These are phyloP conservation scores for Beris chalybata DNA, from an alignment of 2,888 invertebrate species.

Conservation along the genomic window DNA sequence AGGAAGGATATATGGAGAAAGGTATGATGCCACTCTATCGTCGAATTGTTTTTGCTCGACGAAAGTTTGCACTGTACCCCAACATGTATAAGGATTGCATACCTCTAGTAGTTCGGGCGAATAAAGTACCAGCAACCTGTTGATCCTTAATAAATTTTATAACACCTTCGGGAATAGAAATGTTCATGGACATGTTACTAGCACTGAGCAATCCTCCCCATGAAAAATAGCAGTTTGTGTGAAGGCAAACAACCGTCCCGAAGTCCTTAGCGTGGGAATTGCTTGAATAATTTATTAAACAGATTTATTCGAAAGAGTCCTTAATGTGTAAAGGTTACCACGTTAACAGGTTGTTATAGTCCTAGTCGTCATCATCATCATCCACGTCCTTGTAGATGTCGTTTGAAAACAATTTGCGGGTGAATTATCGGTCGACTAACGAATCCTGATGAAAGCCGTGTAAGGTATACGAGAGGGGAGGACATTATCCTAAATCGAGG, in stretches of 20 bases:
- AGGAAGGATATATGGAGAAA: slow-evolving; percentile 3
- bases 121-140: slow-evolving; percentile 5
- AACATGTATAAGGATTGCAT: too few relatives aligned
- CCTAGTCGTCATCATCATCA: not conserved
- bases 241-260: slow-evolving; percentile 8
- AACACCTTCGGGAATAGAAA: slow-evolving; percentile 36
- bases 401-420: slow-evolving; percentile 6
- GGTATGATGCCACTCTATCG: not conserved
- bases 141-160: slow-evolving; percentile 38
- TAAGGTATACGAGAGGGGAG: not conserved
- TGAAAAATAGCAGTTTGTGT: not conserved
- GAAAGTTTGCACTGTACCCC: too few relatives aligned
- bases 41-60: too few relatives aligned
- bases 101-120: too few relatives aligned
- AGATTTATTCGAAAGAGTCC: slow-evolving; percentile 14
- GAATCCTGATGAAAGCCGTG: not conserved
- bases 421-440: not conserved
- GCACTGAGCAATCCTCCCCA: not conserved
- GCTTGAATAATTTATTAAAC: slow-evolving; percentile 37
- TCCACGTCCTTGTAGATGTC: not conserved
- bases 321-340: not conserved
- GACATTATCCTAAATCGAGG: not conserved
- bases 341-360: slow-evolving; percentile 21
- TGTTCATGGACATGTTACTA: slow-evolving; percentile 16
- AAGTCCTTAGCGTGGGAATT: slow-evolving; percentile 30